These are phyloP conservation scores for Tineola bisselliella DNA, from an alignment of 2,888 invertebrate genomes.

Conservation along the genomic window DNA sequence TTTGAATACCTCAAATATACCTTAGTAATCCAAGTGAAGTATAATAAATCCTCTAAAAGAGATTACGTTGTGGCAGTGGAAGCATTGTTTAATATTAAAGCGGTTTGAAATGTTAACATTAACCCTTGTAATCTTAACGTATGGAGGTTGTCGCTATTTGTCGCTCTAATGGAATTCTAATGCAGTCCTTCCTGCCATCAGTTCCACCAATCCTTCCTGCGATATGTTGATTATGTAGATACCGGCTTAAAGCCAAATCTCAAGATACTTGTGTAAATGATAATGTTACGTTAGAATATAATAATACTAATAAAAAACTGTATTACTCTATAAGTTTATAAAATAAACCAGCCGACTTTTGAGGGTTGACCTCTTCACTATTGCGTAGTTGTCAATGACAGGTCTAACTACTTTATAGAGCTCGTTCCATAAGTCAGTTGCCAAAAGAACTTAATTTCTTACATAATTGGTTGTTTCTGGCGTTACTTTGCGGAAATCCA, in stretches of 20 bases:
- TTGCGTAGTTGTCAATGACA: too few relatives aligned
- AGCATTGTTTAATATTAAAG: slow-evolving; percentile 11
- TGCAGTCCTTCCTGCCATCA: slow-evolving; percentile 11
- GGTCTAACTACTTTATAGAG: too few relatives aligned
- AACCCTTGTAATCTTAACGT: slow-evolving; percentile 12
- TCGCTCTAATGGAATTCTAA: slow-evolving; percentile 13
- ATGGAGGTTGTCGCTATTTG: slow-evolving; percentile 10
- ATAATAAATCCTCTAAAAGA: slow-evolving; percentile 10
- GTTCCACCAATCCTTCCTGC: slow-evolving; percentile 2
- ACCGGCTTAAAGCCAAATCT: not conserved
- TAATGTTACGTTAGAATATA: not conserved
- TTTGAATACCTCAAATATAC: not conserved
- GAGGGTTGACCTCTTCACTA: too few relatives aligned
- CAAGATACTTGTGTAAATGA: not conserved
- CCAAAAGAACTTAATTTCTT: too few relatives aligned
- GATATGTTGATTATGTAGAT: not conserved
- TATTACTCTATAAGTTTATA: too few relatives aligned
- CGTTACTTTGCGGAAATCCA: too few relatives aligned
- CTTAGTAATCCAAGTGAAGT: not conserved
- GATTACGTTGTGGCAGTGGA: not conserved
- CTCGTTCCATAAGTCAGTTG: too few relatives aligned
- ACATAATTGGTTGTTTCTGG: too few relatives aligned
- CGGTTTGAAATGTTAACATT: slow-evolving; percentile 10
- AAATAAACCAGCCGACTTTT: too few relatives aligned
- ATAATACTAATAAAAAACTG: too few relatives aligned